phyloP scores from a whole-genome alignment of 2,888 invertebrate species.

The Melanargia galathea region DNA sequence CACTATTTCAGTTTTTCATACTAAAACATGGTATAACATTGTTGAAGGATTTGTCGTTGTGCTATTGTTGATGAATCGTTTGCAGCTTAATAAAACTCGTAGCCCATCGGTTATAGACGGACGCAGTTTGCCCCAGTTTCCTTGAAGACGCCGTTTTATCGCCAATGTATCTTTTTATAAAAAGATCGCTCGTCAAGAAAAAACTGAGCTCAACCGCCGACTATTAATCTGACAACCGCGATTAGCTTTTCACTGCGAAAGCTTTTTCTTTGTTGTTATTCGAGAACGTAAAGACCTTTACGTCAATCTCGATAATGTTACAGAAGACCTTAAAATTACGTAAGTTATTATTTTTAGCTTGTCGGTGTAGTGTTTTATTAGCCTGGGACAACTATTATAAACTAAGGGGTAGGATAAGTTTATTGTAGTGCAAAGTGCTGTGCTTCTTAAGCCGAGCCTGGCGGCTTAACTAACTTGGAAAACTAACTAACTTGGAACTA shows the following conservation, averaged over 20 bases:
- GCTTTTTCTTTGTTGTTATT: constrained; percentile 15
- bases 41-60: too few relatives aligned
- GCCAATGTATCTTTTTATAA: constrained; percentile 47
- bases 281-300: constrained; percentile 20
- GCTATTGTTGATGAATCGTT: neutral
- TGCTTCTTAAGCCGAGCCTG: too few relatives aligned
- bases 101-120: constrained; percentile 58
- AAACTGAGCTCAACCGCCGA: constrained; percentile 15
- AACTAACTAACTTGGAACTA: too few relatives aligned
- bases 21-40: too few relatives aligned
- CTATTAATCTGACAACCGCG: constrained; percentile 21
- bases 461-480: too few relatives aligned
- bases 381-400: neutral
- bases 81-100: neutral
- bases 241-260: constrained; percentile 17
- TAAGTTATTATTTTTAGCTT: neutral
- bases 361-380: too few relatives aligned
- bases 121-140: constrained; percentile 57
- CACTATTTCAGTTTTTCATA: too few relatives aligned
- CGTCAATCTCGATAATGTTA: constrained; percentile 21
- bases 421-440: neutral
- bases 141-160: constrained; percentile 56
- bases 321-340: constrained; percentile 8
- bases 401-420: neutral
- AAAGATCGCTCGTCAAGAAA: constrained; percentile 21